These are phyloP conservation scores for Sardina pilchardus DNA, from an alignment of 2,113 vertebrate genomes.

Conservation along the genomic window DNA sequence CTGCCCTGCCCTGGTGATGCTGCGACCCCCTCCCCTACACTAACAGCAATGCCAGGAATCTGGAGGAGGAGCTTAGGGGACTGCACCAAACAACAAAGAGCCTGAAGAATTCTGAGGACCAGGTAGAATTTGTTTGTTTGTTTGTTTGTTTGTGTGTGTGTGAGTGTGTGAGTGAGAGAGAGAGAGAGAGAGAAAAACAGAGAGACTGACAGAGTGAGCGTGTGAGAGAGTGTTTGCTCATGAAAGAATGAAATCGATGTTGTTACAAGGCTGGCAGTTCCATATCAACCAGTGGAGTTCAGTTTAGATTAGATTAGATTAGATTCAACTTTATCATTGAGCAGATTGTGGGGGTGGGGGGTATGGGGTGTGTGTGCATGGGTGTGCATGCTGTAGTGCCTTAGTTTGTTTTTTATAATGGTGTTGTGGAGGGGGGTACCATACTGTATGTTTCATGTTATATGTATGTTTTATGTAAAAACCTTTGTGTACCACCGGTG, in stretches of 20 bases:
- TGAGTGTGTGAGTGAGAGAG: not conserved
- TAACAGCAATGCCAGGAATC: constrained; percentile 82
- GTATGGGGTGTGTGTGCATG: too few species aligned
- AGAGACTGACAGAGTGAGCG: not conserved
- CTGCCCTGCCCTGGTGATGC: constrained; percentile 41
- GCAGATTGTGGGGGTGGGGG: too few species aligned
- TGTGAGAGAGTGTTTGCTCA: not conserved
- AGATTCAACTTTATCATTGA: too few species aligned
- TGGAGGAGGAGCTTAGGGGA: constrained; percentile 82
- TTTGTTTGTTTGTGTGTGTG: not conserved
- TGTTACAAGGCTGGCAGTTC: not conserved
- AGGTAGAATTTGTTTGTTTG: constrained; percentile 70
- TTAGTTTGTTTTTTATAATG: too few species aligned
- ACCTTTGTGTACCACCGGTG: too few species aligned
- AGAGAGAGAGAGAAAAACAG: not conserved
- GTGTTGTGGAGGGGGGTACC: too few species aligned
- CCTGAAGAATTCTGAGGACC: constrained; percentile 82
- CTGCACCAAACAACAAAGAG: constrained; percentile 85
- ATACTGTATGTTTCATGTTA: too few species aligned
- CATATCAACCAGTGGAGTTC: not conserved
- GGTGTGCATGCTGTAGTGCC: too few species aligned
- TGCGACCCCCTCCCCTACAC: constrained; percentile 52
- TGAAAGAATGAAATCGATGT: not conserved
- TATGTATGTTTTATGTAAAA: too few species aligned
- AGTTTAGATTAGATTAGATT: too few species aligned